Base-by-base conservation (phyloP, 2,797 vertebrate genomes). In the Catostomus latipinnis region DNA sequence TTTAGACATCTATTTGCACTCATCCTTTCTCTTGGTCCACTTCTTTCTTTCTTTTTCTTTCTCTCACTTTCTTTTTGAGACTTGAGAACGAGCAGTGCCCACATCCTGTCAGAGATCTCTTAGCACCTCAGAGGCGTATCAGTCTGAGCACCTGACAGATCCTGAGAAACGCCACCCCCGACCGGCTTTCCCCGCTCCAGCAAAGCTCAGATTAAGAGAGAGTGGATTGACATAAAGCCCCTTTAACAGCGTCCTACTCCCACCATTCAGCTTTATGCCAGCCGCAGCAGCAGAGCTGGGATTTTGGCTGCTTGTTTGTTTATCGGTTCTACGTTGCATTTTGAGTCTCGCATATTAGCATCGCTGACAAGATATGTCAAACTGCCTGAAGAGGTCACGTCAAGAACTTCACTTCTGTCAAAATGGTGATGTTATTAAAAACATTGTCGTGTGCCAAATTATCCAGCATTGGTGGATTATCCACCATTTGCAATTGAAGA, bases 131-230 rank as follows among this genome's bases (percentile, higher is more conserved):
- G 58, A 85, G 70, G 65, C 78, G 71, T 85, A 86, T 90, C 85
- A 85, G 84, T 89, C 78, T 82, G 71, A 77, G 81, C 82, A 87
- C 85, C 87, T 86, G 83, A 87, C 65, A 50, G 63, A 74, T 83
- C 22, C 49, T 71, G 83, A 71, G 56, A 71, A 68, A 87, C 72
- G 78, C 67, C 76, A 81, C 73, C 58, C 34, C 77, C 45, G 72
- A 81, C 77, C 66, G 60, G 49, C 75, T 74, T 80, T 77, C 80
- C 67, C 81, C 80, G 1, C 81, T 85, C 63, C 77, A 70, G 81
- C 68, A 87, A 87, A 90, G 84, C 82, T 69, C 54, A 87, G 90
- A 91, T 93, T 90, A 90, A 77, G 62, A 84, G 78, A 82, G 82
- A 75, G 60, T 16, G 84, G 87, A 87, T 56, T 86, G 86, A 89